These are phyloP conservation scores for Cotesia typhae DNA, from an alignment of 1,140 invertebrate species.

Conservation along the genomic window DNA sequence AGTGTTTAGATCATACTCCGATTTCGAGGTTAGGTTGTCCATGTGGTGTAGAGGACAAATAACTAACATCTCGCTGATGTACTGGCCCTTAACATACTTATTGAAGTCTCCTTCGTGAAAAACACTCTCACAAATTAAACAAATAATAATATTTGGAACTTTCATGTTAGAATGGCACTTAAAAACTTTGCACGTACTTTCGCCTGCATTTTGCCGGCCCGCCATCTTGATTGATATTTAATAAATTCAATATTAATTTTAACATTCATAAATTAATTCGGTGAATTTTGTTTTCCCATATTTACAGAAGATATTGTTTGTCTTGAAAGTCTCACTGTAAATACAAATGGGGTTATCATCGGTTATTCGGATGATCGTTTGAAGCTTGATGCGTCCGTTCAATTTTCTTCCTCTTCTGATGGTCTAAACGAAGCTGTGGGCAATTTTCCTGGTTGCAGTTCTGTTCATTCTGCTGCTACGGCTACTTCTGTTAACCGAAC, in stretches of 20 bases:
- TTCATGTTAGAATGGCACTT: neutral
- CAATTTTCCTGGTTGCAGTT: neutral
- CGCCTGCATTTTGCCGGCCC: no score
- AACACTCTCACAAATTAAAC: slow-evolving; percentile 6
- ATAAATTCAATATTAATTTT: no score
- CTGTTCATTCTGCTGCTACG: neutral
- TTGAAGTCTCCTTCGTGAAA: slow-evolving; percentile 1
- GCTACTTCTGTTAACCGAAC: no score
- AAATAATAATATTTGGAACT: neutral
- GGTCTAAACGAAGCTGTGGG: neutral
- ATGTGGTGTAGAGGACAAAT: neutral
- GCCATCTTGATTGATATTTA: no score
- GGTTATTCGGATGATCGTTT: neutral
- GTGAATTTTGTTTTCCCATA: no score
- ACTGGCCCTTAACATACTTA: neutral
- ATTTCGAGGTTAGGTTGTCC: neutral
- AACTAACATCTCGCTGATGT: neutral
- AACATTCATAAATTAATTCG: no score
- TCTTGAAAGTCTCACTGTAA: neutral
- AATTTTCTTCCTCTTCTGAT: neutral
- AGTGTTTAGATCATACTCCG: neutral
- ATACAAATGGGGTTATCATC: neutral
- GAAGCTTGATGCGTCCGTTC: no score
- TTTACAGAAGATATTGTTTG: slow-evolving; percentile 7
- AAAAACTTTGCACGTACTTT: neutral